phyloP scores from a whole-genome alignment of 37 sponge, comb jelly and placozoan genomes.

The Cliona cf. orientalis region DNA sequence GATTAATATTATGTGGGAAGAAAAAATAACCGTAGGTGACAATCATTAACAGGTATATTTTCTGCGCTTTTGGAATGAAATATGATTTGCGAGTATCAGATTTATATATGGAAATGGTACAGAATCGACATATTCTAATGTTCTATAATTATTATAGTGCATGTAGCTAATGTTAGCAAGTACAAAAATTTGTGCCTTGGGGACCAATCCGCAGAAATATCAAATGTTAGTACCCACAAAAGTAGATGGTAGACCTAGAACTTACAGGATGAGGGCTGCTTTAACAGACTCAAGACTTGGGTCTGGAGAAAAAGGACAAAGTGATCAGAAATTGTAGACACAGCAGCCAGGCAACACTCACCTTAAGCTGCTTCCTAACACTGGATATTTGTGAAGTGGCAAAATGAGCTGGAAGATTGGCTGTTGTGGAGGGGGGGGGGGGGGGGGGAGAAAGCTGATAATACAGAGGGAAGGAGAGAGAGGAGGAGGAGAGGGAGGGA shows the following conservation, averaged over 20 bases:
- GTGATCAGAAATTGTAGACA: neutral
- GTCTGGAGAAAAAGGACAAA: conserved; percentile 27
- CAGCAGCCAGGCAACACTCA: conserved; percentile 3
- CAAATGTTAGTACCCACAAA: neutral
- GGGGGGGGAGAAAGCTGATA: too few species aligned
- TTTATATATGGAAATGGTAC: too few species aligned
- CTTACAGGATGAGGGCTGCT: conserved; percentile 58
- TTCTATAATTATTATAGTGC: too few species aligned
- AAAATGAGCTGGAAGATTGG: conserved; percentile 90
- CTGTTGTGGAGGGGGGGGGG: conserved; percentile 42
- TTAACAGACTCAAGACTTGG: conserved; percentile 49
- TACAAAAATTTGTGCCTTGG: too few species aligned
- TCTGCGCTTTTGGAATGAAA: too few species aligned
- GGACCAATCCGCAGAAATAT: neutral
- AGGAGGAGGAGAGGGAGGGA: neutral
- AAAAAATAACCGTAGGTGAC: too few species aligned
- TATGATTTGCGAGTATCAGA: too few species aligned
- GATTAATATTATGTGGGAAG: too few species aligned
- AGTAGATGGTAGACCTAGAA: neutral
- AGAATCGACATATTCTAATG: too few species aligned
- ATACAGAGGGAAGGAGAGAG: neutral
- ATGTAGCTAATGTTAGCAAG: too few species aligned
- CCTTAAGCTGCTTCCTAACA: conserved; percentile 91
- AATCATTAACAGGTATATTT: too few species aligned
- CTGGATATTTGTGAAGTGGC: conserved; percentile 88